Conservation (phyloP, 2,888 invertebrate genomes). For the Cryptocheilus praepositus region DNA sequence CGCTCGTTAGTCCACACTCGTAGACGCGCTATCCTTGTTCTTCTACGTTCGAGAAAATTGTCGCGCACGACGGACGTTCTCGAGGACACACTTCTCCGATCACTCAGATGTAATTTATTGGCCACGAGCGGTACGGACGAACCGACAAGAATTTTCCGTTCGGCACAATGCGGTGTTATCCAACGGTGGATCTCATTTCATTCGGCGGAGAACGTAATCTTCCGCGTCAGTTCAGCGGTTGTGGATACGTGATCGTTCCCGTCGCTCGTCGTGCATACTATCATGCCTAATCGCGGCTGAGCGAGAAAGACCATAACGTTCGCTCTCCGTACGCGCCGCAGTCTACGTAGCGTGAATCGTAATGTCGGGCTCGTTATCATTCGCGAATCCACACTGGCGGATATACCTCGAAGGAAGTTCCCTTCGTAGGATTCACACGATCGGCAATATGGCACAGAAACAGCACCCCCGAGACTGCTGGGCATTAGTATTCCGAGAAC, state of each 20-base stretch:
- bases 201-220: conserved; percentile 3
- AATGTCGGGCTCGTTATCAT: conserved; percentile 39
- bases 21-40: no score
- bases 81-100: no score
- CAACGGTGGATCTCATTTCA: not conserved
- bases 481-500: conserved; percentile 65
- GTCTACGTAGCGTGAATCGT: conserved; percentile 17
- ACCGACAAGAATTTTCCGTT: no score
- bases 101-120: no score
- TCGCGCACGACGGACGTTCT: no score
- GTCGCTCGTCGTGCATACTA: not conserved
- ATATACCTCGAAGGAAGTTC: conserved; percentile 23
- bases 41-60: no score
- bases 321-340: no score
- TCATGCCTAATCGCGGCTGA: not conserved
- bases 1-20: no score
- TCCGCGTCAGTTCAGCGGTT: not conserved
- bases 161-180: no score
- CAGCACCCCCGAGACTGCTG: conserved; percentile 55
- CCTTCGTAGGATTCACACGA: conserved; percentile 47
- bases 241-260: conserved; percentile 4
- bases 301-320: not conserved
- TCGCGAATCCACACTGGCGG: conserved; percentile 25
- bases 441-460: conserved; percentile 61
- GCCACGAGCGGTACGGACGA: no score